Conservation (phyloP, 2,888 invertebrate species). For the Hyposoter didymator region DNA sequence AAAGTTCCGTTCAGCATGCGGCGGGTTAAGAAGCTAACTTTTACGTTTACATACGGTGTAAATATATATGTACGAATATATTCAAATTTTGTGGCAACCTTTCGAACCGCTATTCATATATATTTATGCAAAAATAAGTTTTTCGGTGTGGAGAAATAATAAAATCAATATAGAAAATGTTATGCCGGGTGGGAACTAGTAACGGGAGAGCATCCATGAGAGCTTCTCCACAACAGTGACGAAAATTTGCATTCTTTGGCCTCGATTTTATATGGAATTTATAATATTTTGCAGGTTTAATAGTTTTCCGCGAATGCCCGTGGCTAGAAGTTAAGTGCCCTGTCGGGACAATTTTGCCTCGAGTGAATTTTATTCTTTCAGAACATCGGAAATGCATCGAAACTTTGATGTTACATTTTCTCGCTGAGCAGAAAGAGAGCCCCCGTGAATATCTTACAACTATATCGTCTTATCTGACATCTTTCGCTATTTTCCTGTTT, state of each 20-base stretch:
- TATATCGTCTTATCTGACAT: background rate
- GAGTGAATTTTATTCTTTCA: conserved; percentile 37
- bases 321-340: conserved; percentile 52
- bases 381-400: conserved; percentile 63
- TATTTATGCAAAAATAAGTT: background rate
- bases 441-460: conserved; percentile 20
- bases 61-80: conserved; percentile 10
- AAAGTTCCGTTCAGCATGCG: conserved; percentile 56
- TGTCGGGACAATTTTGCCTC: conserved; percentile 27
- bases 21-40: conserved; percentile 48
- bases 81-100: background rate
- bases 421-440: background rate
- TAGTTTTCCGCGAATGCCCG: conserved; percentile 39
- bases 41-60: conserved; percentile 8
- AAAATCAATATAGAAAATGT: background rate
- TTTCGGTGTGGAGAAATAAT: background rate
- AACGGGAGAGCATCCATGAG: background rate
- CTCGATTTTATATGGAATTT: conserved; percentile 48
- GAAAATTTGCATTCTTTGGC: conserved; percentile 23
- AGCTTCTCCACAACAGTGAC: background rate
- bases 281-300: conserved; percentile 48
- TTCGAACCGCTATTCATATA: background rate
- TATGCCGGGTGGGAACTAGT: background rate
- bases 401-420: conserved; percentile 51
- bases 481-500: background rate